Conservation (phyloP, 2,888 invertebrate genomes). For the Crocallis elinguaria region DNA sequence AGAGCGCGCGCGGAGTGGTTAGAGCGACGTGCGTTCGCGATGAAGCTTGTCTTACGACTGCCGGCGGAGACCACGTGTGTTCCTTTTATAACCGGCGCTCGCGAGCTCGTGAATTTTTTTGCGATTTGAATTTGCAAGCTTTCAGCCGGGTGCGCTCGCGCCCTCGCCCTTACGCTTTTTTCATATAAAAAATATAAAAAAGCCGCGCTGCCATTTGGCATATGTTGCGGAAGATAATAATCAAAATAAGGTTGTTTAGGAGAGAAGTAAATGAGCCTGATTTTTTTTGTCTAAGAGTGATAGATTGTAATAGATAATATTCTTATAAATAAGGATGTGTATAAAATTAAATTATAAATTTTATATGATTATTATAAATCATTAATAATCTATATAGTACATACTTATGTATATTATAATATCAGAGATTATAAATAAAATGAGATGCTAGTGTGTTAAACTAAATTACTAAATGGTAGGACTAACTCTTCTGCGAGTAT, state of each 20-base stretch:
- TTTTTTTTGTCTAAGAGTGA: not conserved
- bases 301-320: no score
- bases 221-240: conserved; percentile 47
- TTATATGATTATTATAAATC: no score
- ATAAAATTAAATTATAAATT: no score
- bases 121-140: conserved; percentile 82
- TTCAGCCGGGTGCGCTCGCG: conserved; percentile 78
- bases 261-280: conserved; percentile 3
- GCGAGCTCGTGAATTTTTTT: conserved; percentile 79
- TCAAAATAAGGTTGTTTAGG: conserved; percentile 33
- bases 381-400: no score
- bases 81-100: conserved; percentile 73
- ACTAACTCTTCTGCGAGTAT: no score
- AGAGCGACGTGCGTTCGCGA: conserved; percentile 63
- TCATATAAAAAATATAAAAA: conserved; percentile 51
- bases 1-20: conserved; percentile 53
- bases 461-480: no score
- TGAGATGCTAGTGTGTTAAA: no score
- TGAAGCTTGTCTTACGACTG: conserved; percentile 67
- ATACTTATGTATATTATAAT: no score
- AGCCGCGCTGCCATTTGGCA: conserved; percentile 59
- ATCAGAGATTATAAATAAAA: no score
- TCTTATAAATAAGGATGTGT: no score
- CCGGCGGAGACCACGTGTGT: conserved; percentile 70
- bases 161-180: conserved; percentile 72